Conservation (phyloP, 92 coral and sea anemone genomes). For the Bergia sp. region DNA sequence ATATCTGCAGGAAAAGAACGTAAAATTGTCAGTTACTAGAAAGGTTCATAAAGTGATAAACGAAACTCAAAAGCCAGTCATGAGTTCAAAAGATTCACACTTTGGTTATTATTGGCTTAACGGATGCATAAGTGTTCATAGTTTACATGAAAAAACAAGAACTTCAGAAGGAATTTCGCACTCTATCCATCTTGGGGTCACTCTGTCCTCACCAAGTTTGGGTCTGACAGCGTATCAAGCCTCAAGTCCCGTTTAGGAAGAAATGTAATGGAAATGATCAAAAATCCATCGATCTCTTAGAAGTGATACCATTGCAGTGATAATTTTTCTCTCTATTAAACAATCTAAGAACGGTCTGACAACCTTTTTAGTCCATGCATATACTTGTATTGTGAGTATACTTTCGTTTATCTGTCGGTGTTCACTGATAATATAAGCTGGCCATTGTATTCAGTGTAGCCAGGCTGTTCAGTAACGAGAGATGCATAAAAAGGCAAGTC, state of each 20-base stretch:
- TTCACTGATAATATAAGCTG: background rate
- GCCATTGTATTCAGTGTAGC: background rate
- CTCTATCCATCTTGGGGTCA: slow-evolving; percentile 31
- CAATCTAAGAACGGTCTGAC: background rate
- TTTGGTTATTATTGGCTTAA: background rate
- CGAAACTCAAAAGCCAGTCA: too few relatives aligned
- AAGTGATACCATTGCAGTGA: background rate
- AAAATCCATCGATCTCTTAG: slow-evolving; percentile 9
- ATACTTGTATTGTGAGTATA: background rate
- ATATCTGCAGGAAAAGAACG: slow-evolving; percentile 24
- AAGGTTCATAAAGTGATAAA: background rate
- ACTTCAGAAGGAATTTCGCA: slow-evolving; percentile 2
- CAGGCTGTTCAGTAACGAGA: background rate
- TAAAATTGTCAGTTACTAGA: background rate
- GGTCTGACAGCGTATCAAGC: slow-evolving; percentile 10
- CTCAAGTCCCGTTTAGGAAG: background rate
- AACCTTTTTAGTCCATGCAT: background rate
- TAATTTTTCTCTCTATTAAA: background rate
- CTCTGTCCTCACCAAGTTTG: background rate
- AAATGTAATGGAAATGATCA: background rate
- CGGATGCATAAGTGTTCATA: background rate
- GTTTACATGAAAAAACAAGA: slow-evolving; percentile 6
- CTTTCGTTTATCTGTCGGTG: background rate
- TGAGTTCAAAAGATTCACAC: background rate
- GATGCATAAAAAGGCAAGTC: background rate